Evolutionary conservation across 2,888 invertebrate genomes (phyloP).

Genomic region (Gymnoscelis rufifasciata): DNA sequence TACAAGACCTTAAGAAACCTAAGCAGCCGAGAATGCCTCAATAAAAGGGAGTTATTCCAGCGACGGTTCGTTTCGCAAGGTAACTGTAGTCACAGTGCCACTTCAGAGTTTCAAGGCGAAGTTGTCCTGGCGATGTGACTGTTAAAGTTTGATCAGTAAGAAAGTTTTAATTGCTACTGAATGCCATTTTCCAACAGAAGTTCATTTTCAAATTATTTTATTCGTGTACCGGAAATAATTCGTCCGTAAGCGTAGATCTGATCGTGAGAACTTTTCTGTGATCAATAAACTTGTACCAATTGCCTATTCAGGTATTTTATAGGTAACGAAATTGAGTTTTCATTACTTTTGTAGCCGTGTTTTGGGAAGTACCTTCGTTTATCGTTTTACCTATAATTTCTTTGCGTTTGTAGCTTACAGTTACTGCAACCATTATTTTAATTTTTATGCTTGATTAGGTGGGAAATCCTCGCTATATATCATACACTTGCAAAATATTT

Average conservation of each 20-base stretch:
- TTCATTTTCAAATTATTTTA: constrained; percentile 54
- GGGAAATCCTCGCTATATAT: no score
- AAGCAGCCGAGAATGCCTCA: constrained; percentile 9
- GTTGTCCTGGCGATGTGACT: constrained; percentile 60
- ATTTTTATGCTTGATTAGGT: no score
- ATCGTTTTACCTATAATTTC: no score
- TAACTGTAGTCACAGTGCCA: constrained; percentile 45
- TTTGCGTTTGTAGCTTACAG: no score
- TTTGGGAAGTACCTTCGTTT: no score
- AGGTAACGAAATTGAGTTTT: not conserved
- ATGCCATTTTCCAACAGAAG: constrained; percentile 53
- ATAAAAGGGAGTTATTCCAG: constrained; percentile 37
- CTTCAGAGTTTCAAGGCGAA: constrained; percentile 42
- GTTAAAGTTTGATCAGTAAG: constrained; percentile 67
- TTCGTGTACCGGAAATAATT: constrained; percentile 46
- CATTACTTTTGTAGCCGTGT: not conserved
- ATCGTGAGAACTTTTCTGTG: not conserved
- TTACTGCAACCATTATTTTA: no score
- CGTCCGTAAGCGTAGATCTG: constrained; percentile 28
- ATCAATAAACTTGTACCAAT: not conserved
- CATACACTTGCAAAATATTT: no score
- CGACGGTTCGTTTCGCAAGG: constrained; percentile 36
- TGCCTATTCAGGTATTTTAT: constrained; percentile 1
- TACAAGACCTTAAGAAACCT: constrained; percentile 5
- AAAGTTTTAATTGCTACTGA: constrained; percentile 74